Evolutionary conservation across 2,888 invertebrate species (phyloP), one percentile per base, ranked within the genome.

Genomic region (Lepidochitona cinerea): DNA sequence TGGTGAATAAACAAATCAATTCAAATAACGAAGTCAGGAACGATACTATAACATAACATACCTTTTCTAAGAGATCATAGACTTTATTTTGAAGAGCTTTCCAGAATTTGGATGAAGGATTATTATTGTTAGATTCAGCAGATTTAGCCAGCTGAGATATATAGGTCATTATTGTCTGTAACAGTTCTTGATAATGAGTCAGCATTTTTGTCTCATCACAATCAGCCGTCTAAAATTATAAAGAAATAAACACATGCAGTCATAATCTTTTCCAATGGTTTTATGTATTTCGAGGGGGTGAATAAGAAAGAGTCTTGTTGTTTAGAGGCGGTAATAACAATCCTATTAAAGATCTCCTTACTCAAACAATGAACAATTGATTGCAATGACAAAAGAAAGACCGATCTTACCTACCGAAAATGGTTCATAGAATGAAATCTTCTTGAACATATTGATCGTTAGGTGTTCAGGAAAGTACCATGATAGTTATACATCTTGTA

Each of bases 41-140:
- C n/a, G n/a, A n/a, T n/a, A n/a, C n/a, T n/a, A n/a, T n/a, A n/a
- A n/a, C n/a, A n/a, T n/a, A n/a, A 32, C 79, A 77, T 1, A 95
- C 93, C 88, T 95, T 94, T 83, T 96, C 96, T 71, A 96, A 90
- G 59, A 95, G 92, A 84, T 96, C 96, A 83, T 95, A 95, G 59
- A 94, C 93, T 83, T 95, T 94, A 87, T 95, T 94, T 18, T 95
- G 90, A 90, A 97, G 93, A 0, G 95, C 94, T 85, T 94, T 94
- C 96, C 96, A 96, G 88, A 95, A 97, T 85, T 95, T 95, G 0
- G 92, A 91, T 72, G 93, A 92, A 9, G 89, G 79, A 0, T 92
- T 91, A 7, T 83, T 77, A 18, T 68, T 71, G 54, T 81, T 78
- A n/a, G 92, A 91, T 0, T 93, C 93, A 0, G 93, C 91, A 72